A percentile compares a stretch with the other conserved stretches of the same genome.
Conservation (phyloP, 2,888 invertebrate species). For the Sarcophaga rosellei region DNA sequence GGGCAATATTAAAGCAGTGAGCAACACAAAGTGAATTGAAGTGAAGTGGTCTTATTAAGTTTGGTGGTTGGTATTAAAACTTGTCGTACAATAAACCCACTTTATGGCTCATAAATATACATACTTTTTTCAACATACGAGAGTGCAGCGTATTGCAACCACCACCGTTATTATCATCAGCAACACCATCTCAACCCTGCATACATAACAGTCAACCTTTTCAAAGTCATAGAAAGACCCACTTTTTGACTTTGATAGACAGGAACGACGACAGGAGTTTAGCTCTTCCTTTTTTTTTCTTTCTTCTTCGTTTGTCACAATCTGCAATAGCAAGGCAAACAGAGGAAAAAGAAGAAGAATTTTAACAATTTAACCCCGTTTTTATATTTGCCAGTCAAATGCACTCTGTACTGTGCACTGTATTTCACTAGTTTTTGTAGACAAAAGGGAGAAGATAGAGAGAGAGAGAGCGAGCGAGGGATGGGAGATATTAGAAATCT, state of each 20-base stretch:
- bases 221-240: conserved; percentile 20
- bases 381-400: not conserved
- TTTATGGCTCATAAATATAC: conserved; percentile 53
- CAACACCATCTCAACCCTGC: conserved; percentile 1
- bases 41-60: conserved; percentile 58
- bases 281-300: not conserved
- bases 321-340: too few species aligned
- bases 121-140: conserved; percentile 1
- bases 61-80: conserved; percentile 27
- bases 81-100: conserved; percentile 53
- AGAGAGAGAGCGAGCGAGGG: too few species aligned
- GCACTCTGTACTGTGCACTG: not conserved
- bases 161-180: too few species aligned
- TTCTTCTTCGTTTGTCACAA: too few species aligned
- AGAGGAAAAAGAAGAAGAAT: not conserved
- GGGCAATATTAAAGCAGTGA: too few species aligned
- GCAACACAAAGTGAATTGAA: too few species aligned
- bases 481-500: conserved; percentile 26
- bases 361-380: conserved; percentile 54
- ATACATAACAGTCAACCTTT: not conserved
- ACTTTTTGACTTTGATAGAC: conserved; percentile 61
- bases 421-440: not conserved
- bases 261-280: not conserved
- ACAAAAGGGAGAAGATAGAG: too few species aligned
- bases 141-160: not conserved